A percentile compares a stretch with the other conserved stretches of the same genome.
Evolutionary conservation across 2,888 invertebrate genomes (phyloP).

Genomic region (Phaonia tiefii): DNA sequence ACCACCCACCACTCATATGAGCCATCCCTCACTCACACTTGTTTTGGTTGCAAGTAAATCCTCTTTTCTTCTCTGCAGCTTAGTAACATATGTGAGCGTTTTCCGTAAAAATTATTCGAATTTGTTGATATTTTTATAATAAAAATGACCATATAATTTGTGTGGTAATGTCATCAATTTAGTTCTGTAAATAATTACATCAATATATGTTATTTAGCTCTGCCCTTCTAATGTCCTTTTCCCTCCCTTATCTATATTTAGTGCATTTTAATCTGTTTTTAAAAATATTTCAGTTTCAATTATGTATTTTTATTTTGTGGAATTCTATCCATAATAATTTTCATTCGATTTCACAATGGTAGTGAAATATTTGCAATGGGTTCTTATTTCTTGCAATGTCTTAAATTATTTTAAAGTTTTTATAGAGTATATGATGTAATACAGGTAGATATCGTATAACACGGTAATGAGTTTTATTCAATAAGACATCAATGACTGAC

Average conservation of each 20-base stretch:
- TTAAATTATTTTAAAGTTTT: conserved; percentile 47
- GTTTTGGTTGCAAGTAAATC: conserved; percentile 47
- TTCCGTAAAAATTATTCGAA: not conserved
- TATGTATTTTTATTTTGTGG: not conserved
- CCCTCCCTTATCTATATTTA: conserved; percentile 16
- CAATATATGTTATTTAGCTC: conserved; percentile 54
- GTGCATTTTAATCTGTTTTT: conserved; percentile 53
- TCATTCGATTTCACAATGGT: conserved; percentile 53
- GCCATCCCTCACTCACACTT: conserved; percentile 40
- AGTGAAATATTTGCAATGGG: not conserved
- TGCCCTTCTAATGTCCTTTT: not conserved
- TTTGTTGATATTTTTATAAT: not conserved
- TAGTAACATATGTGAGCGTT: conserved; percentile 64
- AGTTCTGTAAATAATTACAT: conserved; percentile 56
- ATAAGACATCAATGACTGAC: too few relatives aligned
- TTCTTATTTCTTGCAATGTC: not conserved
- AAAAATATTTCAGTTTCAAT: conserved; percentile 12
- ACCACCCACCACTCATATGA: conserved; percentile 41
- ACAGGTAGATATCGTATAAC: too few relatives aligned
- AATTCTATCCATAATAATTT: conserved; percentile 50
- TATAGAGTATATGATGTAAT: too few relatives aligned
- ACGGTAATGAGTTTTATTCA: too few relatives aligned
- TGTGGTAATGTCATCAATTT: conserved; percentile 40
- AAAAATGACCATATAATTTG: conserved; percentile 50
- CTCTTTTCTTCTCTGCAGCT: conserved; percentile 51